Evolutionary conservation across 2,888 invertebrate species (phyloP).

Genomic region (Suillia variegata): DNA sequence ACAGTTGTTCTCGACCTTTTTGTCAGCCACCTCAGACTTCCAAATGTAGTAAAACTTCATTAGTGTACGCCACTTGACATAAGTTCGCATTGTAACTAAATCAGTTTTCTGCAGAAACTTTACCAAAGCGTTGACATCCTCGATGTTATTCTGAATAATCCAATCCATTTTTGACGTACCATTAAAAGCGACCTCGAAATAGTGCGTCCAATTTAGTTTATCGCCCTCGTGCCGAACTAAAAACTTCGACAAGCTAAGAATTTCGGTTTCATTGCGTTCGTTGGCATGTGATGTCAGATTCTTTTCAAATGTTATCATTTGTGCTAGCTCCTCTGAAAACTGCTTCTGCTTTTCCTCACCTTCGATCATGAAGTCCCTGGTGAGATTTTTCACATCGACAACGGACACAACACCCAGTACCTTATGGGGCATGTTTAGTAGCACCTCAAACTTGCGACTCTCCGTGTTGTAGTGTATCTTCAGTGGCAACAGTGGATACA

Average conservation of each 20-base stretch:
- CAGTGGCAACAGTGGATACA: conserved; percentile 45
- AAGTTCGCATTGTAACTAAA: conserved; percentile 31
- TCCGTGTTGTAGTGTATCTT: conserved; percentile 44
- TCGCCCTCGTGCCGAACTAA: conserved; percentile 41
- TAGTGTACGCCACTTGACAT: conserved; percentile 45
- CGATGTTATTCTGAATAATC: conserved; percentile 41
- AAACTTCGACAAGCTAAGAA: conserved; percentile 38
- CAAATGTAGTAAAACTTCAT: conserved; percentile 47
- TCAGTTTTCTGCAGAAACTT: conserved; percentile 38
- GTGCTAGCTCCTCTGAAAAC: conserved; percentile 28
- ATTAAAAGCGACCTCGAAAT: conserved; percentile 51
- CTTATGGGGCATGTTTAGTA: conserved; percentile 34
- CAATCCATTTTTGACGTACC: conserved; percentile 40
- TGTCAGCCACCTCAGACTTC: conserved; percentile 35
- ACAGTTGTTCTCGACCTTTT: conserved; percentile 37
- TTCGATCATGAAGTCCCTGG: conserved; percentile 41
- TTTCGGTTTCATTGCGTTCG: conserved; percentile 36
- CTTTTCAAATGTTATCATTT: conserved; percentile 37
- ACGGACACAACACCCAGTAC: conserved; percentile 24
- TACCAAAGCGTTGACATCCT: conserved; percentile 38
- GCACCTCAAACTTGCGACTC: conserved; percentile 39
- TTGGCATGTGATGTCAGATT: conserved; percentile 38
- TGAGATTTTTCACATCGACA: conserved; percentile 39
- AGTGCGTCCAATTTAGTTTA: conserved; percentile 49
- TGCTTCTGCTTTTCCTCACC: conserved; percentile 13